Conservation (phyloP, 2,113 vertebrate species). For the Alosa alosa region DNA sequence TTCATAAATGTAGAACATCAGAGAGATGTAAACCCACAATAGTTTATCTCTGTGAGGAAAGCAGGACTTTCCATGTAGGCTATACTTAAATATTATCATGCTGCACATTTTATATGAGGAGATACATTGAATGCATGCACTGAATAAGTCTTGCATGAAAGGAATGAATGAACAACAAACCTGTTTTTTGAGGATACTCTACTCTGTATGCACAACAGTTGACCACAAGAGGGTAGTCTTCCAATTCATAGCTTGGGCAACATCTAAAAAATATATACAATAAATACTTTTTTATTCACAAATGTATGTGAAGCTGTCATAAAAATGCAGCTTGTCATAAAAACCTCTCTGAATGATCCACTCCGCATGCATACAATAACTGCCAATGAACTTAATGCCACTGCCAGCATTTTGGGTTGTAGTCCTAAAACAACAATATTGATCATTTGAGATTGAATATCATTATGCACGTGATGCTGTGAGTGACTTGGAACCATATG, state of each 20-base stretch:
- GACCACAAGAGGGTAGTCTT: neutral
- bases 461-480: neutral
- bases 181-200: neutral
- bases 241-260: neutral
- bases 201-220: neutral
- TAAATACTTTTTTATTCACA: neutral
- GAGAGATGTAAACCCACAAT: neutral
- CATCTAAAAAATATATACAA: neutral
- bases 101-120: neutral
- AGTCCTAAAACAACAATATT: neutral
- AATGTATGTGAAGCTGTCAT: too few relatives aligned
- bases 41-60: neutral
- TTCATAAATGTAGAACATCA: neutral
- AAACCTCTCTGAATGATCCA: neutral
- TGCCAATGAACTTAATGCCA: neutral
- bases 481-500: constrained; percentile 9
- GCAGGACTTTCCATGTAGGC: neutral
- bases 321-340: neutral
- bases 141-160: neutral
- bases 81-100: neutral
- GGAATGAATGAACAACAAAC: neutral
- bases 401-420: neutral
- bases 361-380: neutral
- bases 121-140: neutral
- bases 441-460: neutral